These are phyloP conservation scores for Odocoileus hemionus DNA, from an alignment of 2,113 vertebrate genomes.

Conservation along the genomic window DNA sequence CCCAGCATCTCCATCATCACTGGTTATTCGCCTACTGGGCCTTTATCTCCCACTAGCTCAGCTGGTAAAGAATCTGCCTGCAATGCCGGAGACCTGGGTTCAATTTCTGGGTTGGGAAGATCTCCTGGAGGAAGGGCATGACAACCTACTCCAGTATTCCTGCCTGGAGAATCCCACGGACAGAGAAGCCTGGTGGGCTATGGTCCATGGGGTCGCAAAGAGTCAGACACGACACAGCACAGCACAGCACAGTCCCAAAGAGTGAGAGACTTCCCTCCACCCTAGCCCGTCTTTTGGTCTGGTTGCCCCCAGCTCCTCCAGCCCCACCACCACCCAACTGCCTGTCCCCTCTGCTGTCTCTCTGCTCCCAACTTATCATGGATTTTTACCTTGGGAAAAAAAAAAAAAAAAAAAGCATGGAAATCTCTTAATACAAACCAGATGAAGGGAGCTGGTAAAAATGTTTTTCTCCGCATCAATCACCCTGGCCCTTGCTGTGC, in stretches of 20 bases:
- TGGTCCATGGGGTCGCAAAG: neutral
- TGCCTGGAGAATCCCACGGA: neutral
- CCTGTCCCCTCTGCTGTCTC: neutral
- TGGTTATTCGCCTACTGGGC: neutral
- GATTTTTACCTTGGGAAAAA: conserved; percentile 27
- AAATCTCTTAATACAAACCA: conserved; percentile 64
- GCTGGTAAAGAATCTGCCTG: neutral
- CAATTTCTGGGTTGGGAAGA: neutral
- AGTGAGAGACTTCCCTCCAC: neutral
- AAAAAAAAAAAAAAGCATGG: conserved; percentile 6
- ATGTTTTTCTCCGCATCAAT: conserved; percentile 63
- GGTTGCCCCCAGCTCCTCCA: neutral
- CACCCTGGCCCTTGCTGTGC: conserved; percentile 55
- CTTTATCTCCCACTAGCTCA: neutral
- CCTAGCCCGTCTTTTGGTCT: neutral
- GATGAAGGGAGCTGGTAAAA: conserved; percentile 46
- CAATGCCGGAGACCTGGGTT: neutral
- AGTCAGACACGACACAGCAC: neutral
- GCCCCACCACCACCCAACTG: neutral
- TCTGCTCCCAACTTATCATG: neutral
- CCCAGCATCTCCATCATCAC: neutral
- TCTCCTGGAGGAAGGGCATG: neutral
- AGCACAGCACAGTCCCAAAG: neutral
- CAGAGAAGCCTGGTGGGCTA: neutral
- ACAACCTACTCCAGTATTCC: neutral